Conservation (phyloP, 2,888 invertebrate species). For the Drosophila kambysellisi region DNA sequence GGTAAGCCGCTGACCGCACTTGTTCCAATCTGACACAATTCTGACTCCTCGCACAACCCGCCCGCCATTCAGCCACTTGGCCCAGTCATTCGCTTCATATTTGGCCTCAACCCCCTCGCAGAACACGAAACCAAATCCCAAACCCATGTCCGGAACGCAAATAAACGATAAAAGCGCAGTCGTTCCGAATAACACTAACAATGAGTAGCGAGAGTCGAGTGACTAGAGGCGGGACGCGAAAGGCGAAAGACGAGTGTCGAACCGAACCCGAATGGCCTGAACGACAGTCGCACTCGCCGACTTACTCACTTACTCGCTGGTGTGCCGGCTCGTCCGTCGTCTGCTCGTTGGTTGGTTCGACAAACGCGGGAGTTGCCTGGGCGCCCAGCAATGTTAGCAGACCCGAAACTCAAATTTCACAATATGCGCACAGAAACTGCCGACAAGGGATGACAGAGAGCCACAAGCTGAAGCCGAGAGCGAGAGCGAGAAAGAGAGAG, state of each 20-base stretch:
- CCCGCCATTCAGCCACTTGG: constrained; percentile 46
- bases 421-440: constrained; percentile 34
- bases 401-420: constrained; percentile 38
- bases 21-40: constrained; percentile 55
- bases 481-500: constrained; percentile 28
- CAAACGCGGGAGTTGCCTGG: constrained; percentile 83
- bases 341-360: constrained; percentile 68
- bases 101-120: constrained; percentile 20
- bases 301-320: constrained; percentile 47
- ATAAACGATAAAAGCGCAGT: constrained; percentile 80
- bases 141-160: constrained; percentile 66
- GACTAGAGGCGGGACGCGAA: too few species aligned
- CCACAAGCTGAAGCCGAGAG: constrained; percentile 16
- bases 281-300: constrained; percentile 57
- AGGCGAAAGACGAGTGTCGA: constrained; percentile 4
- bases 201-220: constrained; percentile 70
- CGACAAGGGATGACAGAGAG: constrained; percentile 46
- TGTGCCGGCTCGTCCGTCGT: constrained; percentile 53
- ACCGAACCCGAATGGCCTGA: background rate
- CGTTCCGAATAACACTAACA: constrained; percentile 80
- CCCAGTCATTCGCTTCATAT: constrained; percentile 45
- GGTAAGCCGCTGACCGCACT: constrained; percentile 32
- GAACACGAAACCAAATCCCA: constrained; percentile 48
- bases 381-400: constrained; percentile 69
- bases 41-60: constrained; percentile 44